Conservation (phyloP, 2,797 vertebrate species). For the Fratercula arctica region DNA sequence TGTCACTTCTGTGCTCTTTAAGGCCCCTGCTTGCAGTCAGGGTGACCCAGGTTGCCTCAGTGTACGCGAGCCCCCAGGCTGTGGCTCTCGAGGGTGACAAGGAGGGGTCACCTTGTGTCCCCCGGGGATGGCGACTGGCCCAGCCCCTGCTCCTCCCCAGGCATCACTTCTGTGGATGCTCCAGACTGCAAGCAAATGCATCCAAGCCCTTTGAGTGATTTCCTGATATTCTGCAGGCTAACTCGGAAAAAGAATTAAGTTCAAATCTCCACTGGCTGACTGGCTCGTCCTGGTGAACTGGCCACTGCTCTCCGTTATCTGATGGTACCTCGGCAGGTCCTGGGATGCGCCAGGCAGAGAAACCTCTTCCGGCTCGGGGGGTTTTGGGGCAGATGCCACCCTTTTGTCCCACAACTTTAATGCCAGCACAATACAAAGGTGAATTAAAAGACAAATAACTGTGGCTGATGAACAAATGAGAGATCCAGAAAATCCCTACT, state of each 20-base stretch:
- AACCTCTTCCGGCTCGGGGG: neutral
- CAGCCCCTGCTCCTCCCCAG: neutral
- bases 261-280: neutral
- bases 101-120: neutral
- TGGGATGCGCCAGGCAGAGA: fast-evolving
- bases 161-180: neutral
- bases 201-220: neutral
- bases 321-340: too few species aligned
- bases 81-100: too few species aligned
- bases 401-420: neutral
- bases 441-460: neutral
- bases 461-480: neutral
- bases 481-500: neutral
- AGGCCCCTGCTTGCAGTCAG: neutral
- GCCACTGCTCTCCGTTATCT: fast-evolving
- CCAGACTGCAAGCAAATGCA: neutral
- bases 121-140: neutral
- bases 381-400: neutral
- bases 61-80: neutral
- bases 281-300: fast-evolving
- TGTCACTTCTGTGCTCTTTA: neutral
- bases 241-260: neutral
- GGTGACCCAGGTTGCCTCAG: neutral
- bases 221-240: neutral
- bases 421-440: neutral